Evolutionary conservation across 2,113 vertebrate species (phyloP).

Genomic region (Sialia sialis): DNA sequence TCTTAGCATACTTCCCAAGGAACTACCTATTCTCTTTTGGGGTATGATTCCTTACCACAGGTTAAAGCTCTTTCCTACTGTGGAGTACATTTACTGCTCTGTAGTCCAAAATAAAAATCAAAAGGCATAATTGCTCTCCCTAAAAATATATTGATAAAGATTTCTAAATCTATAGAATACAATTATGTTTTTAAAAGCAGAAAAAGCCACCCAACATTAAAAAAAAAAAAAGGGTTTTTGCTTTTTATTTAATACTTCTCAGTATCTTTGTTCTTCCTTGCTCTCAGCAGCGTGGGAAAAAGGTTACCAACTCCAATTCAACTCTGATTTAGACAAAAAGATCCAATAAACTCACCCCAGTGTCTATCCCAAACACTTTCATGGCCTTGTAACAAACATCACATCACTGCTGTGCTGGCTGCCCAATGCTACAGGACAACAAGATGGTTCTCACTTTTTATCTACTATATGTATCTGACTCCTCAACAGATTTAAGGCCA

Average conservation of each 20-base stretch:
- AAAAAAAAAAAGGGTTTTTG: neutral
- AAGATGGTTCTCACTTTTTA: neutral
- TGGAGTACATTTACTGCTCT: neutral
- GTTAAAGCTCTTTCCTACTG: neutral
- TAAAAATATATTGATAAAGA: neutral
- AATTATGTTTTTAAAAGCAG: neutral
- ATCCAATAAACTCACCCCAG: neutral
- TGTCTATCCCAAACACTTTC: neutral
- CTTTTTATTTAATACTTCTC: neutral
- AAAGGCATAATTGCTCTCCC: neutral
- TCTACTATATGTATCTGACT: neutral
- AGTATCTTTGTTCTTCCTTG: neutral
- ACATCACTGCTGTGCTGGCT: neutral
- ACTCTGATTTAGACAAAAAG: neutral
- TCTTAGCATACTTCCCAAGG: neutral
- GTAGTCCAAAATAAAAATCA: neutral
- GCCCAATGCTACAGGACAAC: fast-evolving
- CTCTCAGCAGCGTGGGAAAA: neutral
- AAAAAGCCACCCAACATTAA: neutral
- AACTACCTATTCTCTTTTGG: neutral
- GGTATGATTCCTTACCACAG: neutral
- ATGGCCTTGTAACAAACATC: neutral
- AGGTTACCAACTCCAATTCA: constrained; percentile 4
- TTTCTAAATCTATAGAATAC: neutral
- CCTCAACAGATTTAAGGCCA: neutral